Evolutionary conservation across 2,113 vertebrate genomes (phyloP), one percentile per base, ranked within the genome.

Genomic region (Lampris incognitus): DNA sequence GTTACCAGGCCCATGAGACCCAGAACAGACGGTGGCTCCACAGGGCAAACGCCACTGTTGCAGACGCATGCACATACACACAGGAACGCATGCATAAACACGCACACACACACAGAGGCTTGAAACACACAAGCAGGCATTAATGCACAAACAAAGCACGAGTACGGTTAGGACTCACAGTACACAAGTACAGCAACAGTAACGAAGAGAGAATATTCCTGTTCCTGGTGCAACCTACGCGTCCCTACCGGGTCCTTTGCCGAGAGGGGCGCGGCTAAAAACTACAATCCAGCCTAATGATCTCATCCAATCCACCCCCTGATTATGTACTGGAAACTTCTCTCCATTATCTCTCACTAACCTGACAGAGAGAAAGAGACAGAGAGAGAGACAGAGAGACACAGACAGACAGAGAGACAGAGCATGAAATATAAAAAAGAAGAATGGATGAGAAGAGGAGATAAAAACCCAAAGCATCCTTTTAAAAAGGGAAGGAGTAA

Each of bases 11-110:
- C 61, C 69, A 50, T 24, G 52, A 51, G 59, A 69, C 36, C 65
- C 56, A 49, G 52, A 69, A 76, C 86, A 87, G 86, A 87, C 82
- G 81, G 78, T 44, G 3, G 51, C 64, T 41, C 76, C 66, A 65
- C 78, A 81, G 38, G 81, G 66, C 11, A 24, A 54, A 38, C 54
- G 69, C 37, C 57, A 74, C 52, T 66, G 63, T 72, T 69, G 65
- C 72, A 79, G 82, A 24, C 24, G 24, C 24, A 24, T 24, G 24
- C 55, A 74, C 42, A 73, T 24, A 69, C 11, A 66, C 63, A 64
- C 44, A 66, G 40, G 24, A 24, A 24, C 24, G 13, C 64, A 66
- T 38, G 9, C 13, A 50, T 9, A 9, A 52, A 39, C 5, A 10
- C 10, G 54, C 69, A 2, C 56, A 6, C 24, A 8, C 39, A 58